Evolutionary conservation across 2,888 invertebrate genomes (phyloP).

Genomic region (Globia sparganii): DNA sequence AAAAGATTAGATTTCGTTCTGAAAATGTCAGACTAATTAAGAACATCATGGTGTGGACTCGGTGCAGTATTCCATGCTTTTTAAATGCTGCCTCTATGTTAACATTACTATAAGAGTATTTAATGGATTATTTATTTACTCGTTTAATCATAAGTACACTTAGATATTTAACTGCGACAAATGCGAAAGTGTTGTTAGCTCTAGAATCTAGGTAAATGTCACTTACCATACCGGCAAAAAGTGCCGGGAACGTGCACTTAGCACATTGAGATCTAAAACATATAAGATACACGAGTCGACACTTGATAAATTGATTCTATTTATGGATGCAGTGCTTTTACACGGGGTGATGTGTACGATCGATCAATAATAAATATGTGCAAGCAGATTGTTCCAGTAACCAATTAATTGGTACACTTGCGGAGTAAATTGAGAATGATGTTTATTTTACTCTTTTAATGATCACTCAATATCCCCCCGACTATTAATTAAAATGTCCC

Average conservation of each 20-base stretch:
- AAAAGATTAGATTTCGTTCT: slow-evolving; percentile 40
- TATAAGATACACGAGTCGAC: slow-evolving; percentile 52
- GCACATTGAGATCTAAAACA: slow-evolving; percentile 57
- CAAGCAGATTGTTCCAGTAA: slow-evolving; percentile 57
- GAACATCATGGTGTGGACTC: slow-evolving; percentile 22
- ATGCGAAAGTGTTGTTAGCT: not conserved
- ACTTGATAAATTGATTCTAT: slow-evolving; percentile 66
- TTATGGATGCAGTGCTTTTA: slow-evolving; percentile 61
- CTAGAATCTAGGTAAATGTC: slow-evolving; percentile 12
- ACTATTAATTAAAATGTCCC: slow-evolving; percentile 50
- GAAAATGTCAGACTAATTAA: slow-evolving; percentile 59
- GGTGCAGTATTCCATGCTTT: slow-evolving; percentile 5
- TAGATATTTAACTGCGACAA: slow-evolving; percentile 20
- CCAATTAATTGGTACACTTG: slow-evolving; percentile 61
- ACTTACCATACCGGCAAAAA: slow-evolving; percentile 27
- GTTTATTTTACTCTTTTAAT: slow-evolving; percentile 52
- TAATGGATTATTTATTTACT: not conserved
- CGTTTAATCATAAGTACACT: slow-evolving; percentile 11
- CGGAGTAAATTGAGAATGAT: slow-evolving; percentile 57
- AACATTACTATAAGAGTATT: not conserved
- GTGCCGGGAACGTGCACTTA: slow-evolving; percentile 45
- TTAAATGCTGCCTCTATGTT: slow-evolving; percentile 21
- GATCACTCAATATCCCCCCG: slow-evolving; percentile 41
- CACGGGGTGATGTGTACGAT: slow-evolving; percentile 55
- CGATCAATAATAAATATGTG: slow-evolving; percentile 63